phyloP scores from a whole-genome alignment of 1,140 invertebrate species.

The Delia radicum region DNA sequence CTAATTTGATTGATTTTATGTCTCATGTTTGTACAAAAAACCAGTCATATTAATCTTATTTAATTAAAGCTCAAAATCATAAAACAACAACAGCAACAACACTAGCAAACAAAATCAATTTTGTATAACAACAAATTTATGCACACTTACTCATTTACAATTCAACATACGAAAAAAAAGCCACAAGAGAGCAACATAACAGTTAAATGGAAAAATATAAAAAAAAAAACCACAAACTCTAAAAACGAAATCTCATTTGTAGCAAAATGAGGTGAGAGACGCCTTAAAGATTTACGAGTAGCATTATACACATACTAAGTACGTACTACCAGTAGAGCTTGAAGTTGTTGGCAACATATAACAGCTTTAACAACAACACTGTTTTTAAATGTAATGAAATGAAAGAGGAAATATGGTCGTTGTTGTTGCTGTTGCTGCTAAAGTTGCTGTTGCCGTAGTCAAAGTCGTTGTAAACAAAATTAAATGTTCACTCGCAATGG shows the following conservation, averaged over 20 bases:
- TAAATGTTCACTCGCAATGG: conserved; percentile 23
- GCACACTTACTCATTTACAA: not conserved
- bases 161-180: not conserved
- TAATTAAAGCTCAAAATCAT: conserved; percentile 16
- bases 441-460: not conserved
- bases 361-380: not conserved
- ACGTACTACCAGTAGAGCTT: not conserved
- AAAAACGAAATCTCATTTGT: conserved; percentile 11
- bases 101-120: conserved; percentile 10
- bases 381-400: not conserved
- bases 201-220: not conserved
- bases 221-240: not conserved
- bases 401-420: not conserved
- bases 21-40: conserved; percentile 1
- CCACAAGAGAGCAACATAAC: not conserved
- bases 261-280: conserved; percentile 1
- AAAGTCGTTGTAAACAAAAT: conserved; percentile 3
- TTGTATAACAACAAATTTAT: not conserved
- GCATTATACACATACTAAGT: not conserved
- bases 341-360: not conserved
- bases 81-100: not conserved
- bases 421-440: not conserved
- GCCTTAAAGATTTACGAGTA: conserved; percentile 15
- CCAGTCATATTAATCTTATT: conserved; percentile 22
- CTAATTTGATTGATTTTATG: conserved; percentile 15